Evolutionary conservation across 2,797 vertebrate species (phyloP).

Genomic region (Astyanax mexicanus): DNA sequence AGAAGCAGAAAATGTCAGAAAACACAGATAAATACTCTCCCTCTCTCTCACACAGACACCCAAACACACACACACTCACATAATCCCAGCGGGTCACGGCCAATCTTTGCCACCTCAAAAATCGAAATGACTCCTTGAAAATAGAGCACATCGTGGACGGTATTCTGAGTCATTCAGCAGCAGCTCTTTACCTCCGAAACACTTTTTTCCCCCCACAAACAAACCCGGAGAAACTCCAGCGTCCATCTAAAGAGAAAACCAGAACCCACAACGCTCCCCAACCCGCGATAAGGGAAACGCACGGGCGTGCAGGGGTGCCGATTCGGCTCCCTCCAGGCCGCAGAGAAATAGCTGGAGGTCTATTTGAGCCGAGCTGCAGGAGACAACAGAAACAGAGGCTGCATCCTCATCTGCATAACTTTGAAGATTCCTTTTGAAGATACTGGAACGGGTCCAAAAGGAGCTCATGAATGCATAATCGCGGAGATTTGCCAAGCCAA

Average conservation of each 20-base stretch:
- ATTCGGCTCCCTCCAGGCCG: conserved; percentile 17
- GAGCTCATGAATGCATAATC: conserved; percentile 24
- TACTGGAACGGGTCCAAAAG: conserved; percentile 29
- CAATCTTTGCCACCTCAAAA: conserved; percentile 4
- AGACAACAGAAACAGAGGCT: conserved; percentile 29
- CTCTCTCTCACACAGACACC: conserved; percentile 16
- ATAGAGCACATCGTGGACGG: background rate
- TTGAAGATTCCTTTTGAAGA: conserved; percentile 35
- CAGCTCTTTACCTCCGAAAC: conserved; percentile 17
- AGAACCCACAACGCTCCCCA: conserved; percentile 3
- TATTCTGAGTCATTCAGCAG: background rate
- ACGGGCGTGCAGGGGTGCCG: conserved; percentile 13
- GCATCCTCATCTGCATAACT: conserved; percentile 53
- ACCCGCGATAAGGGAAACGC: background rate
- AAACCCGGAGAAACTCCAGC: background rate
- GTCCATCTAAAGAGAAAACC: conserved; percentile 36
- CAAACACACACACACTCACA: conserved; percentile 16
- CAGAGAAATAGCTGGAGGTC: conserved; percentile 43
- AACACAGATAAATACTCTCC: conserved; percentile 15
- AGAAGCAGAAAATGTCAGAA: conserved; percentile 18
- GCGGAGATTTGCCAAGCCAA: background rate
- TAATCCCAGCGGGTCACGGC: background rate
- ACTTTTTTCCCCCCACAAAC: conserved; percentile 12
- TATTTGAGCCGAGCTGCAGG: conserved; percentile 39
- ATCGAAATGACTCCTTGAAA: conserved; percentile 16